phyloP scores from a whole-genome alignment of 2,113 vertebrate species.

The Cyphomyrus discorhynchus region DNA sequence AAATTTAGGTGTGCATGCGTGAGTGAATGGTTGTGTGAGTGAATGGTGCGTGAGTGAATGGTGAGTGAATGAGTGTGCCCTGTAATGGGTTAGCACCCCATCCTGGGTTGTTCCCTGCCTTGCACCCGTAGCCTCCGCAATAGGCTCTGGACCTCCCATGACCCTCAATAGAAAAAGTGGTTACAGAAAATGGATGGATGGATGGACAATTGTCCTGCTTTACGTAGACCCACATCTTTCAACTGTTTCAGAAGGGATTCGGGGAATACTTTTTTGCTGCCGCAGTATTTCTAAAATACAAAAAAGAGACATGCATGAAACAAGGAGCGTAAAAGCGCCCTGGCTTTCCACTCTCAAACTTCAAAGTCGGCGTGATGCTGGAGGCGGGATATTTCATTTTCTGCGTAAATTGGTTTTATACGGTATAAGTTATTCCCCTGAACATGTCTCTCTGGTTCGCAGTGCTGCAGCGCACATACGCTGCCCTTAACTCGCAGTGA shows the following conservation, averaged over 20 bases:
- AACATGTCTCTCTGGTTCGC: neutral
- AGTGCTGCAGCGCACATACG: neutral
- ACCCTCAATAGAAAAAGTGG: neutral
- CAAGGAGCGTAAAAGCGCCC: neutral
- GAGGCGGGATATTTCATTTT: neutral
- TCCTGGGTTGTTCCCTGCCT: neutral
- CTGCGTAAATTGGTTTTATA: conserved; percentile 11
- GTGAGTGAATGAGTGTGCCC: neutral
- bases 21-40: too few relatives aligned
- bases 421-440: neutral
- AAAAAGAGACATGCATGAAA: neutral
- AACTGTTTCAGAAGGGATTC: neutral
- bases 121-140: neutral
- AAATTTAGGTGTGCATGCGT: too few relatives aligned
- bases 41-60: too few relatives aligned
- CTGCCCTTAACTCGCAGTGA: neutral
- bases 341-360: neutral
- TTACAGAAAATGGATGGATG: neutral
- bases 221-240: neutral
- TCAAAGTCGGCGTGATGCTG: neutral
- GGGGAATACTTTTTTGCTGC: neutral
- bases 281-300: neutral
- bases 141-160: neutral
- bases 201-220: neutral
- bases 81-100: neutral